These are phyloP conservation scores for Alethe diademata DNA, from an alignment of 2,113 vertebrate genomes.

Conservation along the genomic window DNA sequence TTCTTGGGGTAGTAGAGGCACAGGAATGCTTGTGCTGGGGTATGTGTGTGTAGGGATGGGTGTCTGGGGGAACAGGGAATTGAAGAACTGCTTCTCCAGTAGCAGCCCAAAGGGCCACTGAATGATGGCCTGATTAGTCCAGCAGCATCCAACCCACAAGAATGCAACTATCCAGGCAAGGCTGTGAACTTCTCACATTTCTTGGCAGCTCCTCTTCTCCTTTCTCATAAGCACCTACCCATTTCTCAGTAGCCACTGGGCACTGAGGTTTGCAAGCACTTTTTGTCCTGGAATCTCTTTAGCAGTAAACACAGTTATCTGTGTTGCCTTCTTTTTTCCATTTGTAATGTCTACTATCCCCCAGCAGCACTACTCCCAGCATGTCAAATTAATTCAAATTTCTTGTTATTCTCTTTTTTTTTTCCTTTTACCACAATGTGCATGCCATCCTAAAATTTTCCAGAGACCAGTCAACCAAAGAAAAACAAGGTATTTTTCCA, in stretches of 20 bases:
- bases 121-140: background rate
- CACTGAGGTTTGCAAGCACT: background rate
- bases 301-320: background rate
- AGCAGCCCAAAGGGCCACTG: background rate
- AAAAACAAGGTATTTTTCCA: constrained; percentile 41
- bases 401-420: constrained; percentile 20
- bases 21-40: background rate
- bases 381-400: background rate
- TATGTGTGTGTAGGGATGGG: background rate
- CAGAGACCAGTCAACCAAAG: constrained; percentile 8
- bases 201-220: background rate
- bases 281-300: background rate
- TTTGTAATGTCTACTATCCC: background rate
- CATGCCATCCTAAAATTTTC: constrained; percentile 37
- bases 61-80: background rate
- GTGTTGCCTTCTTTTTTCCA: background rate
- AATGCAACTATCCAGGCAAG: background rate
- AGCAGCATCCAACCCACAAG: background rate
- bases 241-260: background rate
- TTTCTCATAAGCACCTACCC: background rate
- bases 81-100: background rate
- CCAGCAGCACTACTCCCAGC: background rate
- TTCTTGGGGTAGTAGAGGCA: background rate
- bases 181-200: background rate
- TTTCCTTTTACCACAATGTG: constrained; percentile 24